Conservation (phyloP, 2,888 invertebrate species). For the Hydropsyche betteni region DNA sequence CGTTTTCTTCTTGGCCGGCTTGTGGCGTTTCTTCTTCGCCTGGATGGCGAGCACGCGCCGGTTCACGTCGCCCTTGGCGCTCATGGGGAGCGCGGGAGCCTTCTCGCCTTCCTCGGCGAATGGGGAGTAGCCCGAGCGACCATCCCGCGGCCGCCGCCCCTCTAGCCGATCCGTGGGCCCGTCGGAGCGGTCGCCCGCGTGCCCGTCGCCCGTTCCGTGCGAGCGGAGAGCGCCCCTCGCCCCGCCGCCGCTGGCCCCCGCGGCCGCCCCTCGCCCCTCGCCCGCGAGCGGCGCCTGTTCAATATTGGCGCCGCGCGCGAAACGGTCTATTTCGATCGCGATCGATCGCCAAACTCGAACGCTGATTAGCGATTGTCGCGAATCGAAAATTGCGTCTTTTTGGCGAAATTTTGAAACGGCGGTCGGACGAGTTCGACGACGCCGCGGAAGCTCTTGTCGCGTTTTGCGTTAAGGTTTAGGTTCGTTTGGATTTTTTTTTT, state of each 20-base stretch:
- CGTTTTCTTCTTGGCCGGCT: slow-evolving; percentile 86
- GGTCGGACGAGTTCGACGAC: too few relatives aligned
- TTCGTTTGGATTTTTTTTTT: too few relatives aligned
- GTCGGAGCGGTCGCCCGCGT: background rate
- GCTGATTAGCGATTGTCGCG: too few relatives aligned
- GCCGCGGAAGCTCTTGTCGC: too few relatives aligned
- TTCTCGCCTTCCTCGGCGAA: background rate
- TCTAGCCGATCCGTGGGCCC: background rate
- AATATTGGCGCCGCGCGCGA: background rate
- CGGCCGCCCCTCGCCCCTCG: background rate
- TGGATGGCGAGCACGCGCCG: slow-evolving; percentile 90
- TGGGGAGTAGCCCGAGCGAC: too few relatives aligned
- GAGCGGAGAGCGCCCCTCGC: background rate
- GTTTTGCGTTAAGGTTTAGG: too few relatives aligned
- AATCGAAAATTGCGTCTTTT: too few relatives aligned
- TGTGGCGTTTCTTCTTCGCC: slow-evolving; percentile 92
- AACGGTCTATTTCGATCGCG: background rate
- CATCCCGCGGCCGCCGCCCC: too few relatives aligned
- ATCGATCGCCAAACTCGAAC: too few relatives aligned
- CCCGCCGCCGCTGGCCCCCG: background rate
- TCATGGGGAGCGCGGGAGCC: slow-evolving; percentile 64
- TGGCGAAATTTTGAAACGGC: too few relatives aligned
- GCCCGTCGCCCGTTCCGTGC: background rate
- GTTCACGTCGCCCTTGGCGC: slow-evolving; percentile 90
- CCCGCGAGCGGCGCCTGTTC: background rate